Evolutionary conservation across 1,140 invertebrate genomes (phyloP).

Genomic region (Drosophila yakuba): DNA sequence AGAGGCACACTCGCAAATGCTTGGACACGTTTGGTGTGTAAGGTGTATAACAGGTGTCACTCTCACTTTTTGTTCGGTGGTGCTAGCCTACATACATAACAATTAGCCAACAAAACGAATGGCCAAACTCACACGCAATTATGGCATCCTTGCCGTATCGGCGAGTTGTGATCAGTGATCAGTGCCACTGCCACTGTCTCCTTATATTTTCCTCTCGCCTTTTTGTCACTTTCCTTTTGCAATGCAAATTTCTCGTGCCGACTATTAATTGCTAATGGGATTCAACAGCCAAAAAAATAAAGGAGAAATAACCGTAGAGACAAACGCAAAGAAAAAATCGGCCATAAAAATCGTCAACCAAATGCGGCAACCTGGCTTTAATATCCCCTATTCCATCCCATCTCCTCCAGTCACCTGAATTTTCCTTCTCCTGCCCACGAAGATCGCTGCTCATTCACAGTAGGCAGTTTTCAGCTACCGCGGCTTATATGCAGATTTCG

Average conservation of each 20-base stretch:
- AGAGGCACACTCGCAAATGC: constrained; percentile 30
- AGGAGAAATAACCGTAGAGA: constrained; percentile 44
- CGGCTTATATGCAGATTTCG: constrained; percentile 38
- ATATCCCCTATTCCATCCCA: background rate
- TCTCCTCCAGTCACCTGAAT: constrained; percentile 12
- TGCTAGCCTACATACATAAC: constrained; percentile 69
- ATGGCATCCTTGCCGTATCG: constrained; percentile 61
- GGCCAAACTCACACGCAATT: constrained; percentile 40
- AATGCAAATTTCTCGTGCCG: constrained; percentile 80
- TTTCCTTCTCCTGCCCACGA: constrained; percentile 45
- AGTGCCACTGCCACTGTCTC: constrained; percentile 30
- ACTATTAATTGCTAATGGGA: constrained; percentile 81
- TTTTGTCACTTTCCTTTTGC: constrained; percentile 80
- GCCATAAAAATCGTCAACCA: constrained; percentile 76
- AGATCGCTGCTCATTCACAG: constrained; percentile 46
- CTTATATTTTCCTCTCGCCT: constrained; percentile 11
- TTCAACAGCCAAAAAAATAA: constrained; percentile 43
- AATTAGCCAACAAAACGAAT: constrained; percentile 63
- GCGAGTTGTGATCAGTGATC: constrained; percentile 53
- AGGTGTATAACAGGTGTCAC: constrained; percentile 60
- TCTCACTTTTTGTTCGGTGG: constrained; percentile 41
- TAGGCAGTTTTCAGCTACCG: constrained; percentile 30
- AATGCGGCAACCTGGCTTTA: constrained; percentile 44
- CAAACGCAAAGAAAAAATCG: constrained; percentile 50
- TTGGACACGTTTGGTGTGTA: background rate